A percentile compares a stretch with the other conserved stretches of the same genome.
phyloP scores from a whole-genome alignment of 92 coral and sea anemone species.

The Blastomussa wellsi region DNA sequence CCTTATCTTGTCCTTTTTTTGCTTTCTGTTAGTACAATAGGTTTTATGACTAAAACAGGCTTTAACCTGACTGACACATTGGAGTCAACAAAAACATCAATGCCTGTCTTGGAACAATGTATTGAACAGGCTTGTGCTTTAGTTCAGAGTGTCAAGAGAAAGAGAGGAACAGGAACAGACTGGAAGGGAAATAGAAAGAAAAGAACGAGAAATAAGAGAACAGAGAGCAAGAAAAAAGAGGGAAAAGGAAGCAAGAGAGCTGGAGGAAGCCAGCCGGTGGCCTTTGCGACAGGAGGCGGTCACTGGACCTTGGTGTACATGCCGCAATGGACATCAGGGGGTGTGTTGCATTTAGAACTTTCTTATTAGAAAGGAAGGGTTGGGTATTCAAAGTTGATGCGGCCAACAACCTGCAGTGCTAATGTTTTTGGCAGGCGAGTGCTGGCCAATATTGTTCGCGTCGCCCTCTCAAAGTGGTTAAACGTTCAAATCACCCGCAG shows the following conservation, averaged over 20 bases:
- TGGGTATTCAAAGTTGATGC: not conserved
- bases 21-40: no score
- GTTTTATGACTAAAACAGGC: no score
- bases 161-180: slow-evolving; percentile 23
- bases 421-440: not conserved
- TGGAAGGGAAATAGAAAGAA: slow-evolving; percentile 12
- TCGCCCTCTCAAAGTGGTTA: no score
- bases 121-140: slow-evolving; percentile 28
- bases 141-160: slow-evolving; percentile 11
- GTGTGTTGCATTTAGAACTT: not conserved
- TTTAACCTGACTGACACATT: no score
- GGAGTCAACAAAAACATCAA: no score
- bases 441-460: not conserved
- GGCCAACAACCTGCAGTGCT: not conserved
- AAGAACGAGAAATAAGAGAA: slow-evolving; percentile 16
- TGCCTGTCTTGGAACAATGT: slow-evolving; percentile 6
- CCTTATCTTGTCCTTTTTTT: no score
- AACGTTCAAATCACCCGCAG: no score
- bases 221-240: slow-evolving; percentile 11
- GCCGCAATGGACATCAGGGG: no score
- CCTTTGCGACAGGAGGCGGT: not conserved
- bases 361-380: not conserved
- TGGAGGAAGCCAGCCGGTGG: slow-evolving; percentile 5
- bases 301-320: not conserved
- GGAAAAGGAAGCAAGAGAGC: slow-evolving; percentile 18